Percentiles rank a stretch among this genome's conserved stretches.
Conservation (phyloP, 2,797 vertebrate genomes). For the Phyllotis vaccarum region DNA sequence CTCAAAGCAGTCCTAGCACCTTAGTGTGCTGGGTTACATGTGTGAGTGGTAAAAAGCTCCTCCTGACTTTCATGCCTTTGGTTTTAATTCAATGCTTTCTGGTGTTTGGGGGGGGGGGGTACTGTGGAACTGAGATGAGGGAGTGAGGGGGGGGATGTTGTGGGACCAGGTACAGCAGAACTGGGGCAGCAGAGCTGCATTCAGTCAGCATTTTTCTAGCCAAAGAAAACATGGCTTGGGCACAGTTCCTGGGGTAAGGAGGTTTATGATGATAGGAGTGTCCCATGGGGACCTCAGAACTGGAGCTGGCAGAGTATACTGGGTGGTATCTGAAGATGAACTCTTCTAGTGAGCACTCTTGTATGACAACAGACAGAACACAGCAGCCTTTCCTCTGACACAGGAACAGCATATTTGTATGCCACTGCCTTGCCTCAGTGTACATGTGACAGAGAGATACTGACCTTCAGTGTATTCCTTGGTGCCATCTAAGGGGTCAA, state of each 20-base stretch:
- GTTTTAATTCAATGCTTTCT: slow-evolving; percentile 12
- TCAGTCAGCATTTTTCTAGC: not conserved
- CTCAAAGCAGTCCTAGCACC: not conserved
- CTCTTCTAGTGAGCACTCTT: not conserved
- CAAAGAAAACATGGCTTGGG: not conserved
- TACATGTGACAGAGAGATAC: slow-evolving; percentile 63
- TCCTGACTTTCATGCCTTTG: not conserved
- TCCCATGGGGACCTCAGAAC: not conserved
- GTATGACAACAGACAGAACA: not conserved
- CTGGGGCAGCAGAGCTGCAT: not conserved
- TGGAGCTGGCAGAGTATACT: not conserved
- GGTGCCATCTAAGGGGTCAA: slow-evolving; percentile 98
- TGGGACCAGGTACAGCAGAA: too few relatives aligned
- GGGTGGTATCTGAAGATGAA: not conserved
- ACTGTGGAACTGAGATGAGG: not conserved
- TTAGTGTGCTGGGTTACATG: not conserved
- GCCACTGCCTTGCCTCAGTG: not conserved
- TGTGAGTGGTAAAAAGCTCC: not conserved
- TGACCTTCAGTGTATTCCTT: slow-evolving; percentile 99
- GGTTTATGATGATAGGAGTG: not conserved
- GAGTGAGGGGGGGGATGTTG: too few relatives aligned
- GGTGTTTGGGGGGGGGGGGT: not conserved
- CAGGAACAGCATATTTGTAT: not conserved
- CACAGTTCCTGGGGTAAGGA: not conserved
- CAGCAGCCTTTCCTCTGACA: not conserved